phyloP scores from a whole-genome alignment of 2,113 vertebrate genomes.

The Chelonoidis abingdonii region DNA sequence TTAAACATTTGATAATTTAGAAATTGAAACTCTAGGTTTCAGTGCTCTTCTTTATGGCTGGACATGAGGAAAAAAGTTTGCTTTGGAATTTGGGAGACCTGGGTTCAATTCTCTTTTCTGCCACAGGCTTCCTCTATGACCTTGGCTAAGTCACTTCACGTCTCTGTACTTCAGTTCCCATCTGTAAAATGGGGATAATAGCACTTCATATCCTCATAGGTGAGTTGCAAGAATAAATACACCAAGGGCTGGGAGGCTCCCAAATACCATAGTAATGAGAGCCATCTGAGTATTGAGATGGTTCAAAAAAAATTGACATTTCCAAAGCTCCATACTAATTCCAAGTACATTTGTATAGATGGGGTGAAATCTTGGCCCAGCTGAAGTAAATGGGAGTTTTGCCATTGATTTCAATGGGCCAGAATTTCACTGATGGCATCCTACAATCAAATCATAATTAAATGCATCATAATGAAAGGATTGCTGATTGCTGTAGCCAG shows the following conservation, averaged over 20 bases:
- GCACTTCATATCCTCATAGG: not conserved
- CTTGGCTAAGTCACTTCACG: not conserved
- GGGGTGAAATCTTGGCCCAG: fast-evolving
- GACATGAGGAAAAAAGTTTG: not conserved
- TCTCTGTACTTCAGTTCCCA: not conserved
- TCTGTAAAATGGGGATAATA: not conserved
- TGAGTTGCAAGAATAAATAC: not conserved
- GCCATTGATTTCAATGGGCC: not conserved
- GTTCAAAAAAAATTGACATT: fast-evolving
- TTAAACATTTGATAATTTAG: not conserved
- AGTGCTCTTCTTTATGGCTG: not conserved
- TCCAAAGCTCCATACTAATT: not conserved
- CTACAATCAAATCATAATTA: not conserved
- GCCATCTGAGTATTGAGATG: not conserved
- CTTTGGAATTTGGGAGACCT: not conserved
- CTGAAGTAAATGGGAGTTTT: not conserved
- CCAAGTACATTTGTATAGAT: not conserved
- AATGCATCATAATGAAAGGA: not conserved
- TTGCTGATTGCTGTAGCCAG: not conserved
- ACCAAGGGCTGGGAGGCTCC: not conserved
- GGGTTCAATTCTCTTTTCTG: not conserved
- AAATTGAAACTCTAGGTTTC: not conserved
- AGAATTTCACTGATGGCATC: not conserved
- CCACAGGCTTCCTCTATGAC: not conserved
- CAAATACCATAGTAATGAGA: not conserved